phyloP scores from a whole-genome alignment of 2,888 invertebrate species.

The Rhamphomyia laevipes region DNA sequence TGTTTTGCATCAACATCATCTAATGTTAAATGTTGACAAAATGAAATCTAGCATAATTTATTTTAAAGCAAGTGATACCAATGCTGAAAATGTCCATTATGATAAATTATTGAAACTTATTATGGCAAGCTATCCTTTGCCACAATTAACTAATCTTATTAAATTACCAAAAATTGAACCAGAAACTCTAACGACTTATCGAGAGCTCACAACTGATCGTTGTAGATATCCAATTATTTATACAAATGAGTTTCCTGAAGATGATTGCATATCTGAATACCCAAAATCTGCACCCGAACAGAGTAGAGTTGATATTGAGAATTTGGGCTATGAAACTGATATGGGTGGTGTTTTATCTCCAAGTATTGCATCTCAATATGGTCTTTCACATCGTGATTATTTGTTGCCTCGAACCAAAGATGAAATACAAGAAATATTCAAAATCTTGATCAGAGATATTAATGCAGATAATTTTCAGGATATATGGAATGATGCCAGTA shows the following conservation, averaged over 20 bases:
- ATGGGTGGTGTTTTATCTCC: not conserved
- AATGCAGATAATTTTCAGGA: constrained; percentile 5
- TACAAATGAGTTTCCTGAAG: not conserved
- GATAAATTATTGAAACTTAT: too few species aligned
- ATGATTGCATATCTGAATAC: not conserved
- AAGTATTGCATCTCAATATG: not conserved
- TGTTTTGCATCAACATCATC: too few species aligned
- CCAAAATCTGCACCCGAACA: not conserved
- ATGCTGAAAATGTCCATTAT: too few species aligned
- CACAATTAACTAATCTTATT: not conserved
- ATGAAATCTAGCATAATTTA: too few species aligned
- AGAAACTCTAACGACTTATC: not conserved
- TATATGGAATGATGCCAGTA: constrained; percentile 7
- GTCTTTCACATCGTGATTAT: constrained; percentile 3
- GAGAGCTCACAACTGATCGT: not conserved
- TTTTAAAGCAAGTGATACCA: too few species aligned
- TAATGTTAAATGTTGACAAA: too few species aligned
- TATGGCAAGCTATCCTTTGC: not conserved
- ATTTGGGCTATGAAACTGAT: not conserved
- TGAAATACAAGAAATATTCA: constrained; percentile 1
- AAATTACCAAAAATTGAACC: not conserved
- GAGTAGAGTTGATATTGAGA: not conserved
- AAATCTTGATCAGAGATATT: not conserved
- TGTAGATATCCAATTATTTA: too few species aligned
- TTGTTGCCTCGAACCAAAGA: not conserved